These are phyloP conservation scores for Ophthalmolycus amberensis DNA, from an alignment of 2,113 vertebrate species.

Conservation along the genomic window DNA sequence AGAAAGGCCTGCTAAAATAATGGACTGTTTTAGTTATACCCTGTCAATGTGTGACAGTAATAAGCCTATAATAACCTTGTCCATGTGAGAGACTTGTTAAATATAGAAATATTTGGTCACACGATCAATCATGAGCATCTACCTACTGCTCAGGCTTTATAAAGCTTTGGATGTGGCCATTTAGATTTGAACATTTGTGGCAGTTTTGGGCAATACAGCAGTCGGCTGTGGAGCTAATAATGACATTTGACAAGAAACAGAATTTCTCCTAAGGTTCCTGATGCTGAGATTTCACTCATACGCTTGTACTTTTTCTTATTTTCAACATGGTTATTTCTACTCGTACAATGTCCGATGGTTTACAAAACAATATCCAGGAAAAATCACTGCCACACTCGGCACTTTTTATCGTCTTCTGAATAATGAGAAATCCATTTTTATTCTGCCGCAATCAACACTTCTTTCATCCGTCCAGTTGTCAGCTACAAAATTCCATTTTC, in stretches of 20 bases:
- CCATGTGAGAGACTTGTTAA: slow-evolving; percentile 89
- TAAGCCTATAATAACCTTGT: slow-evolving; percentile 92
- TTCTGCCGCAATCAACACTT: slow-evolving; percentile 28
- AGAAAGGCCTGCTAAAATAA: slow-evolving; percentile 89
- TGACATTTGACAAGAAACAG: slow-evolving; percentile 8
- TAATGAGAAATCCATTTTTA: slow-evolving; percentile 11
- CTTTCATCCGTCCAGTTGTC: slow-evolving; percentile 28
- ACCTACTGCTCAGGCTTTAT: slow-evolving; percentile 71
- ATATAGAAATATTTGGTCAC: slow-evolving; percentile 98
- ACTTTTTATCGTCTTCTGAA: slow-evolving; percentile 34
- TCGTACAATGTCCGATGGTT: neutral
- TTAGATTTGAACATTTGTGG: slow-evolving; percentile 35
- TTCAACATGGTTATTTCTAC: neutral
- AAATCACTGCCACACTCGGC: neutral
- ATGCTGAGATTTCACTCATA: slow-evolving; percentile 3
- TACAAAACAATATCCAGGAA: neutral
- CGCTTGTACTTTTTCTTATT: slow-evolving; percentile 5
- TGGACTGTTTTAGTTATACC: slow-evolving; percentile 90
- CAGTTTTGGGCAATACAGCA: slow-evolving; percentile 17
- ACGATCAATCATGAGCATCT: slow-evolving; percentile 91
- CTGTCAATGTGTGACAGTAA: slow-evolving; percentile 92
- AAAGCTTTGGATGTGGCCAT: slow-evolving; percentile 41
- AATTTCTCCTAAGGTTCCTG: neutral
- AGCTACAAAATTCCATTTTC: slow-evolving; percentile 42
- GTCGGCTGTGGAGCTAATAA: slow-evolving; percentile 14